Conservation (phyloP, 2,888 invertebrate genomes). For the Drosophila tripunctata region DNA sequence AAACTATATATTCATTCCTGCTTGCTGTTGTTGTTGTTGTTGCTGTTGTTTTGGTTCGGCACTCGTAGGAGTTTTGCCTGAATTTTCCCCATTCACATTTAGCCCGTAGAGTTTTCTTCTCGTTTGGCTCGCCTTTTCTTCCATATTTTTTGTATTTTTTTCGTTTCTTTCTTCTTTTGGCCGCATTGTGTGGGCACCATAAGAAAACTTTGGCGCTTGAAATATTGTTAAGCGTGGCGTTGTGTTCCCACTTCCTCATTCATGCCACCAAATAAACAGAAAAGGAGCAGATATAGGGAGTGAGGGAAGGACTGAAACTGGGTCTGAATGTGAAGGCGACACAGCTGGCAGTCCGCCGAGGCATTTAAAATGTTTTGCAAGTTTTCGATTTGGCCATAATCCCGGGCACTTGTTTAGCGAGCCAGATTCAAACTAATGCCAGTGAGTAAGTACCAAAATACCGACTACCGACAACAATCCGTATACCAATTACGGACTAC, state of each 20-base stretch:
- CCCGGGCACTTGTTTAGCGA: slow-evolving; percentile 53
- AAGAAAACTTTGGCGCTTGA: slow-evolving; percentile 71
- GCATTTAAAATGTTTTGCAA: slow-evolving; percentile 58
- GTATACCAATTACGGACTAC: not conserved
- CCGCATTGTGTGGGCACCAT: slow-evolving; percentile 50
- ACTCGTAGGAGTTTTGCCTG: slow-evolving; percentile 27
- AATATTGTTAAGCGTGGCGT: slow-evolving; percentile 68
- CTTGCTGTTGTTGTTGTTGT: slow-evolving; percentile 15
- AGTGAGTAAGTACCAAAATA: slow-evolving; percentile 32
- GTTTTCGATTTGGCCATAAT: slow-evolving; percentile 62
- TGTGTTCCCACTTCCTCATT: not conserved
- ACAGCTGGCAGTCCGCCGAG: slow-evolving; percentile 60
- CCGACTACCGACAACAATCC: not conserved
- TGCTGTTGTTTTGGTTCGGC: slow-evolving; percentile 25
- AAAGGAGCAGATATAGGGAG: not conserved
- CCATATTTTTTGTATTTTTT: slow-evolving; percentile 19
- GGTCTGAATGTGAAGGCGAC: slow-evolving; percentile 31
- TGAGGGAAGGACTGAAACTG: not conserved
- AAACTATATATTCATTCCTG: slow-evolving; percentile 18
- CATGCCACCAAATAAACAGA: slow-evolving; percentile 34
- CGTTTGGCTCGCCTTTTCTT: slow-evolving; percentile 27
- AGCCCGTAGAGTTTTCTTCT: slow-evolving; percentile 54
- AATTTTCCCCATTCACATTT: slow-evolving; percentile 59
- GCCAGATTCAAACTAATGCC: slow-evolving; percentile 31
- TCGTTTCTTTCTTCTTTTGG: slow-evolving; percentile 19